Conservation (phyloP, 2,113 vertebrate species). For the Stictonetta naevosa region DNA sequence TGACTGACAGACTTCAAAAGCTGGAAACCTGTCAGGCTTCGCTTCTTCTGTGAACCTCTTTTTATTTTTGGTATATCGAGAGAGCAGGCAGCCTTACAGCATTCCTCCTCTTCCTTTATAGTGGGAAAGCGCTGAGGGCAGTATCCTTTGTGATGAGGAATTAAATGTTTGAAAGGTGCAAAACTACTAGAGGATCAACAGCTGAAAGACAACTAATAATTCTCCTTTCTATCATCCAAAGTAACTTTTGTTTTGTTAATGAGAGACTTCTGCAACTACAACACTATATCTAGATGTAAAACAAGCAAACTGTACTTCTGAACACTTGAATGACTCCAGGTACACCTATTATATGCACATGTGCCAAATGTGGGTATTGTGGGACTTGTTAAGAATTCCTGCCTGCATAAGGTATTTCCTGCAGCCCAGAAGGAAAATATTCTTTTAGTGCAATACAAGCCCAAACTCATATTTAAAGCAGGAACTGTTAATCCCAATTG, state of each 20-base stretch:
- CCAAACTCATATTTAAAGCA: constrained; percentile 8
- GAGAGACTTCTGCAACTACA: neutral
- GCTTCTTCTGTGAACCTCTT: rapidly evolving
- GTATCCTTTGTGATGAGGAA: neutral
- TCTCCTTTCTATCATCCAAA: neutral
- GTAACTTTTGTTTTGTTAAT: neutral
- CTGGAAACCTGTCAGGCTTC: neutral
- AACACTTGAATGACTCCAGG: neutral
- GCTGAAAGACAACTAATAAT: neutral
- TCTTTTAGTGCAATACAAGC: neutral
- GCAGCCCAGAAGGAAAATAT: neutral
- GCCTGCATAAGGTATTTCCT: neutral
- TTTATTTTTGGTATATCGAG: neutral
- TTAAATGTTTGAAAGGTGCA: neutral
- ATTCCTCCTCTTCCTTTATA: neutral
- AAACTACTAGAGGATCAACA: neutral
- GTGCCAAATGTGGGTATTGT: neutral
- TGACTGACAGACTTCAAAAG: neutral
- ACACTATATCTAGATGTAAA: neutral
- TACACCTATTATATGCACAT: neutral
- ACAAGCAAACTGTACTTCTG: neutral
- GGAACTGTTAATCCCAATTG: neutral
- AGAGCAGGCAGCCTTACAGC: rapidly evolving
- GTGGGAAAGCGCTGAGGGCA: neutral
- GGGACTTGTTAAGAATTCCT: neutral